These are phyloP conservation scores for Melanotaenia duboulayi DNA, from an alignment of 2,113 vertebrate genomes.

Conservation along the genomic window DNA sequence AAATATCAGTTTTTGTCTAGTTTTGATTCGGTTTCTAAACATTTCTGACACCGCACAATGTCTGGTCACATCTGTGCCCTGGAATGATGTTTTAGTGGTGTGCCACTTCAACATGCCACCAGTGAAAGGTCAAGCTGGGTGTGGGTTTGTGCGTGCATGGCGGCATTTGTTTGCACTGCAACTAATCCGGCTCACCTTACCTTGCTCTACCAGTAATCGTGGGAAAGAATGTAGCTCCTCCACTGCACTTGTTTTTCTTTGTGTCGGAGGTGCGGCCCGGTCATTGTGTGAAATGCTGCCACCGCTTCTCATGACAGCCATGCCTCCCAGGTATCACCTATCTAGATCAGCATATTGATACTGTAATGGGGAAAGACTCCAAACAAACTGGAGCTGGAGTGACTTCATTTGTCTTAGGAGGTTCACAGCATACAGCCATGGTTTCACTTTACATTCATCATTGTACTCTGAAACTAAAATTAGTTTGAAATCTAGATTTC, in stretches of 20 bases:
- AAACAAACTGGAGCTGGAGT: conserved; percentile 66
- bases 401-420: conserved; percentile 72
- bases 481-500: conserved; percentile 40
- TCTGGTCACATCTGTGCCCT: background rate
- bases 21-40: background rate
- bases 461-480: conserved; percentile 56
- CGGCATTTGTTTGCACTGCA: conserved; percentile 55
- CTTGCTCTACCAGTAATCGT: conserved; percentile 67
- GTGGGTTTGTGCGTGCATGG: conserved; percentile 17
- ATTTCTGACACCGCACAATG: background rate
- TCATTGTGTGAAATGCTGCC: conserved; percentile 45
- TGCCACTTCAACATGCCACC: conserved; percentile 24
- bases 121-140: conserved; percentile 40
- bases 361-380: conserved; percentile 64
- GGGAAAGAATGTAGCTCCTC: conserved; percentile 77
- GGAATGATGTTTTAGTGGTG: background rate
- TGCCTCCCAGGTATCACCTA: conserved; percentile 68
- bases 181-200: conserved; percentile 69
- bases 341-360: conserved; percentile 63
- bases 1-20: background rate
- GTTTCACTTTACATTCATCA: conserved; percentile 65
- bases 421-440: conserved; percentile 55
- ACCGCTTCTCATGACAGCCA: conserved; percentile 55
- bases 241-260: conserved; percentile 69
- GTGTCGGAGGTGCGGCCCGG: conserved; percentile 61